Base-by-base conservation (phyloP, 2,797 vertebrate genomes). In the Simalia tracyae region DNA sequence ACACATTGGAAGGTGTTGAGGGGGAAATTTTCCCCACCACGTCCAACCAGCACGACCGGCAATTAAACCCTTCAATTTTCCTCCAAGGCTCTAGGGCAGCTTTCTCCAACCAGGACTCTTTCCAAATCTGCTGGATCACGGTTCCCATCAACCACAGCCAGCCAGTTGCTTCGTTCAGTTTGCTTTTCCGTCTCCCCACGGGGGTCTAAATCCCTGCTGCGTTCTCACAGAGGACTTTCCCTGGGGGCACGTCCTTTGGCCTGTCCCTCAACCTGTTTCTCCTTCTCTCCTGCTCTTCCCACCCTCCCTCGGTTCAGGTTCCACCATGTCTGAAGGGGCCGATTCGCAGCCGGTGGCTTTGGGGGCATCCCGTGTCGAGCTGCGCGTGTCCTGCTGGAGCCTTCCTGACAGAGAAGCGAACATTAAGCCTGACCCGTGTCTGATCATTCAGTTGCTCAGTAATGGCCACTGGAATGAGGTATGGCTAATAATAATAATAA, bases 371-470 rank as follows among this genome's bases (percentile, higher is more conserved):
- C 89, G 96, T 17, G 97, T 97, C 14, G 96, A 97, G 92, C 94
- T 97, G 0, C 94, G 96, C 0, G 95, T 97, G 0, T 97, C 97
- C 92, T 97, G 97, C 91, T 96, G 96, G 3, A 94, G 94, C 92
- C 95, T 97, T 26, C 36, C 94, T 42, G 94, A 96, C 87, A 91
- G 94, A 7, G 96, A 96, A 86, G 95, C 93, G 0, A 93, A 95
- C 86, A n/a, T 91, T 89, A 96, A 96, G 59, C 96, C 96, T 0
- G 95, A 97, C 76, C 96, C 97, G 4, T 96, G 96, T 0, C 95
- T 97, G 89, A 84, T 97, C 36, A 95, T 97, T 2, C 89, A 87
- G n/a, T 26, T 89, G 63, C 86, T 90, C 31, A 87, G 56, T 2
- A 81, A 90, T 0, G 92, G 54, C 66, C 91, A 94, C 4, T 87